These are phyloP conservation scores for Orthonychiurus folsomi DNA, from an alignment of 2,888 invertebrate species.

Conservation along the genomic window DNA sequence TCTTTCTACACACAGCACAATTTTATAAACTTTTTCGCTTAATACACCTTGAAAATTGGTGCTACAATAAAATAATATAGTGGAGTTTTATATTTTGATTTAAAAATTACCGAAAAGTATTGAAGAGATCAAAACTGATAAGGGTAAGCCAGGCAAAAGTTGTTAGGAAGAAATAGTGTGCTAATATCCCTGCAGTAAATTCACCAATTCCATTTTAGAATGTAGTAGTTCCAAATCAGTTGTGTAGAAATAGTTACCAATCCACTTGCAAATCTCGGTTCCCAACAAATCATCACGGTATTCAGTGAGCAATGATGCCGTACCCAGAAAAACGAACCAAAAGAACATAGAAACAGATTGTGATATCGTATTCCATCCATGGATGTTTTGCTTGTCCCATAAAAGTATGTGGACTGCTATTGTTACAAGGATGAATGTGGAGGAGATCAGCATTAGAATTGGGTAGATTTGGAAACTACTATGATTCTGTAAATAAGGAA, in stretches of 20 bases:
- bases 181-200: neutral
- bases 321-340: slow-evolving; percentile 8
- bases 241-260: too few relatives aligned
- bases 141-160: slow-evolving; percentile 8
- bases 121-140: slow-evolving; percentile 4
- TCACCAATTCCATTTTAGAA: too few relatives aligned
- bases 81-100: too few relatives aligned
- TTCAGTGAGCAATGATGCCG: neutral
- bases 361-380: slow-evolving; percentile 11
- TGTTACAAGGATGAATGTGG: slow-evolving; percentile 7
- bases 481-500: neutral
- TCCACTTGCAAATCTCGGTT: neutral
- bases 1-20: neutral
- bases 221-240: too few relatives aligned
- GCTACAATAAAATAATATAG: neutral
- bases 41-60: neutral
- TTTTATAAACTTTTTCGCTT: too few relatives aligned
- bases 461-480: neutral
- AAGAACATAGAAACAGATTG: slow-evolving; percentile 2
- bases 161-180: slow-evolving; percentile 10
- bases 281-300: neutral
- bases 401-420: slow-evolving; percentile 4
- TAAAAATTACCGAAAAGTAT: slow-evolving; percentile 10
- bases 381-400: slow-evolving; percentile 12
- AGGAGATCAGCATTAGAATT: neutral